Percentiles rank a stretch among this genome's conserved stretches.
Evolutionary conservation across 2,797 vertebrate species (phyloP).

Genomic region (Sebastes itinus): DNA sequence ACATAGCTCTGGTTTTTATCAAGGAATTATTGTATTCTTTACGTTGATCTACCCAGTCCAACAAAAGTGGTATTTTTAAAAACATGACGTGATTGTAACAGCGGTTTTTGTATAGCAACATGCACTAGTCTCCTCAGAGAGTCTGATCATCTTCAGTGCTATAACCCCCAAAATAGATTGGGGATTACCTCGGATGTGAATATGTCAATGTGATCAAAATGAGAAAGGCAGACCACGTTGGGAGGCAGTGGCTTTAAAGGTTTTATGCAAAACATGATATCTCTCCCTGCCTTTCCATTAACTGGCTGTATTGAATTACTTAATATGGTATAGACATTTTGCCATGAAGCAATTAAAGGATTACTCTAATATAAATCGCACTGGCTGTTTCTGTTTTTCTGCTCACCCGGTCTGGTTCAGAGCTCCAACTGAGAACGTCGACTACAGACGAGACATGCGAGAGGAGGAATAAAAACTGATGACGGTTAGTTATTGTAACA

Average conservation of each 20-base stretch:
- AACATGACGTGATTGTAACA: conserved; percentile 37
- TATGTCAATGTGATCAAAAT: conserved; percentile 80
- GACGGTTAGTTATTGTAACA: conserved; percentile 48
- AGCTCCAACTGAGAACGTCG: conserved; percentile 55
- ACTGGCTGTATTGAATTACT: conserved; percentile 80
- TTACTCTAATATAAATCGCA: conserved; percentile 80
- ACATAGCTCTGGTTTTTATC: not conserved
- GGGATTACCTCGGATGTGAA: conserved; percentile 79
- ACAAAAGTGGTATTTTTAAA: conserved; percentile 16
- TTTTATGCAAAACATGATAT: conserved; percentile 85
- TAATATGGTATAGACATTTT: conserved; percentile 84
- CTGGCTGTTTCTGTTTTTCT: conserved; percentile 80
- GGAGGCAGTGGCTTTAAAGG: conserved; percentile 78
- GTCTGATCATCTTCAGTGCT: conserved; percentile 63
- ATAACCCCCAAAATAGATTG: conserved; percentile 70
- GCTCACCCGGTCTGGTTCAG: conserved; percentile 66
- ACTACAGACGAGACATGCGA: conserved; percentile 39
- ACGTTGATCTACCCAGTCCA: not conserved
- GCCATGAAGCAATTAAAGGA: conserved; percentile 85
- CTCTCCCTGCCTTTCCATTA: conserved; percentile 80
- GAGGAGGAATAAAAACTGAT: conserved; percentile 6
- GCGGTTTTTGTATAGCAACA: conserved; percentile 24
- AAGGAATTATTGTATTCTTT: not conserved
- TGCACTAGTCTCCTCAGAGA: conserved; percentile 46
- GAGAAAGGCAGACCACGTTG: conserved; percentile 62